Conservation (phyloP, 53 echinoderm and acorn worm species). For the Echinometra lucunter region DNA sequence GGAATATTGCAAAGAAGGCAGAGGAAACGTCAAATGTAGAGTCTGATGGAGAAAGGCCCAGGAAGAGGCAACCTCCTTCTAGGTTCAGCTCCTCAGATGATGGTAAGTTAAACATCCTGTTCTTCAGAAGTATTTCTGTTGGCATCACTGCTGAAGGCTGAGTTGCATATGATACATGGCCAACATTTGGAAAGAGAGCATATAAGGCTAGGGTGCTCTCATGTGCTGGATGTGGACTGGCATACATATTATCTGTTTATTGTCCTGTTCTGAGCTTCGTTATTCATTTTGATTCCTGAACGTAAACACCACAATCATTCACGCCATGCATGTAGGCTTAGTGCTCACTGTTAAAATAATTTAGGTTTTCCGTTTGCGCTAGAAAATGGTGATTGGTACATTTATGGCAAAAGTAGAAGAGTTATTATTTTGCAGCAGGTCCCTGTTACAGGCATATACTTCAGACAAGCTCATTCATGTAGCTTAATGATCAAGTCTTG, state of each 20-base stretch:
- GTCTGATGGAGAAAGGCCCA: constrained; percentile 54
- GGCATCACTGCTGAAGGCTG: constrained; percentile 49
- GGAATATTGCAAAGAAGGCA: constrained; percentile 61
- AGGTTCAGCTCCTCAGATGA: constrained; percentile 56
- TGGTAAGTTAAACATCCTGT: constrained; percentile 37
- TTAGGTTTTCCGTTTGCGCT: constrained; percentile 43
- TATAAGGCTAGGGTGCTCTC: constrained; percentile 48
- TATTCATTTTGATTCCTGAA: constrained; percentile 51
- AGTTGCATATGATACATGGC: constrained; percentile 46
- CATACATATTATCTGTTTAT: constrained; percentile 44
- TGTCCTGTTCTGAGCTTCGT: constrained; percentile 40
- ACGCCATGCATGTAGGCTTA: constrained; percentile 44
- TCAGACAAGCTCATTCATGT: constrained; percentile 43
- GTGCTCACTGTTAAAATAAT: constrained; percentile 36
- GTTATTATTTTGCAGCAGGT: constrained; percentile 31
- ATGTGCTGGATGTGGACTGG: constrained; percentile 43
- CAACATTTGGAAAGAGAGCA: constrained; percentile 46
- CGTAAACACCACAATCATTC: constrained; percentile 46
- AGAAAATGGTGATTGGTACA: constrained; percentile 48
- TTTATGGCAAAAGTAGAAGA: constrained; percentile 44
- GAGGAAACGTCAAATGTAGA: constrained; percentile 69
- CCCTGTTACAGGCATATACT: constrained; percentile 51
- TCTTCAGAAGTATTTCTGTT: constrained; percentile 49
- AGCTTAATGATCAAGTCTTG: constrained; percentile 49
- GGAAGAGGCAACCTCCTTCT: constrained; percentile 66